A percentile compares a stretch with the other conserved stretches of the same genome.
Conservation (phyloP, 1,140 invertebrate species). For the Pseudomyrmex concolor region DNA sequence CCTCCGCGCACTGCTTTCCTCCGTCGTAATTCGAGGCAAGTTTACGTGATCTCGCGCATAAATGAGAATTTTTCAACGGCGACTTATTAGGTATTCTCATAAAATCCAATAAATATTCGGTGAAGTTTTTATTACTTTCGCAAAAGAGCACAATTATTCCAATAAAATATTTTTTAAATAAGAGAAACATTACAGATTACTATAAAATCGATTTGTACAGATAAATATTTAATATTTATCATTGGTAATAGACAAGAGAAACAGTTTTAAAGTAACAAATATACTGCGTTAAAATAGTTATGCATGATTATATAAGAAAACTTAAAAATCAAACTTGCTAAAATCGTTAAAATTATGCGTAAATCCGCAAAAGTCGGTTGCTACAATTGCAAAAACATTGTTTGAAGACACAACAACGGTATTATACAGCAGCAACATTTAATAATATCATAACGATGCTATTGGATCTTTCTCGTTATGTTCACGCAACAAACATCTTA, state of each 20-base stretch:
- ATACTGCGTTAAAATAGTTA: constrained; percentile 1
- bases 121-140: background rate
- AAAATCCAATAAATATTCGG: background rate
- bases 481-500: constrained; percentile 47
- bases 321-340: background rate
- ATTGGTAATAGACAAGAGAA: no score
- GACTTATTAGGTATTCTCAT: background rate
- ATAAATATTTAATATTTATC: no score
- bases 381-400: constrained; percentile 23
- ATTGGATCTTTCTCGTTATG: constrained; percentile 39
- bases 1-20: constrained; percentile 44
- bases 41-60: constrained; percentile 38
- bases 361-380: constrained; percentile 21
- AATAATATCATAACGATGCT: constrained; percentile 36
- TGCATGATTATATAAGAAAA: background rate
- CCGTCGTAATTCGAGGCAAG: constrained; percentile 32
- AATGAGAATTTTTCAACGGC: constrained; percentile 13
- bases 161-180: background rate
- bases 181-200: no score
- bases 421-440: constrained; percentile 12
- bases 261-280: background rate
- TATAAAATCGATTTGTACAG: no score
- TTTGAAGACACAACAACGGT: constrained; percentile 17
- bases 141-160: background rate
- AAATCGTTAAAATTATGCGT: constrained; percentile 7